Conservation (phyloP, 1,140 invertebrate genomes). For the Homalodisca vitripennis region DNA sequence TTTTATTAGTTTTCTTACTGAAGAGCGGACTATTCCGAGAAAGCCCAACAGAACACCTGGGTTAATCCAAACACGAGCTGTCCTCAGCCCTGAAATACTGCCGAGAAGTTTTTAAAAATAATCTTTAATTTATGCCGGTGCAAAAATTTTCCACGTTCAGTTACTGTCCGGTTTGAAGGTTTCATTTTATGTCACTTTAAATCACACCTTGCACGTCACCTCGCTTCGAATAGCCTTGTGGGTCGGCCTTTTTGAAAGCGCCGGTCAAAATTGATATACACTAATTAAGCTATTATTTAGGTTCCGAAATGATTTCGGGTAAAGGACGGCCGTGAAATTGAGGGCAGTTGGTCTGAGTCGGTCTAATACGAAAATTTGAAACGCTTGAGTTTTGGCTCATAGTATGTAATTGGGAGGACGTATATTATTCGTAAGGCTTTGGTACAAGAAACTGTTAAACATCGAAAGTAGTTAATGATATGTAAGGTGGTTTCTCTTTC, state of each 20-base stretch:
- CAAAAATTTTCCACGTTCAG: background rate
- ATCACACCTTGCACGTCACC: background rate
- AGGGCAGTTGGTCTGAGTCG: too few species aligned
- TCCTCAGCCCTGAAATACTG: background rate
- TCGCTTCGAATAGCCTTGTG: background rate
- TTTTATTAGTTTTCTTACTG: background rate
- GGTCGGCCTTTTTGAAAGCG: background rate
- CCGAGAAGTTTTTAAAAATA: background rate
- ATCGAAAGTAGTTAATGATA: too few species aligned
- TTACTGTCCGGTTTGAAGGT: background rate
- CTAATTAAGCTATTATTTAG: background rate
- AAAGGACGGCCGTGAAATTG: too few species aligned
- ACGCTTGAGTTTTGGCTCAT: too few species aligned
- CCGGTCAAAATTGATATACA: background rate
- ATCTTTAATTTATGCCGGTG: constrained; percentile 6
- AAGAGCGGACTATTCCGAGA: too few species aligned
- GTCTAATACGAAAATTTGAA: too few species aligned
- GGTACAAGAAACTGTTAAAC: too few species aligned
- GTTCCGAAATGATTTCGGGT: too few species aligned
- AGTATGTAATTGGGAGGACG: too few species aligned
- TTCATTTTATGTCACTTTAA: too few species aligned
- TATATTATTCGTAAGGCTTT: too few species aligned
- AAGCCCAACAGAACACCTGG: background rate
- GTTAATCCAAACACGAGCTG: constrained; percentile 5
- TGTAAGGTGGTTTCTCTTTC: too few species aligned